Percentiles rank a stretch among this genome's conserved stretches.
Conservation (phyloP, 2,888 invertebrate species). For the Dione juno region DNA sequence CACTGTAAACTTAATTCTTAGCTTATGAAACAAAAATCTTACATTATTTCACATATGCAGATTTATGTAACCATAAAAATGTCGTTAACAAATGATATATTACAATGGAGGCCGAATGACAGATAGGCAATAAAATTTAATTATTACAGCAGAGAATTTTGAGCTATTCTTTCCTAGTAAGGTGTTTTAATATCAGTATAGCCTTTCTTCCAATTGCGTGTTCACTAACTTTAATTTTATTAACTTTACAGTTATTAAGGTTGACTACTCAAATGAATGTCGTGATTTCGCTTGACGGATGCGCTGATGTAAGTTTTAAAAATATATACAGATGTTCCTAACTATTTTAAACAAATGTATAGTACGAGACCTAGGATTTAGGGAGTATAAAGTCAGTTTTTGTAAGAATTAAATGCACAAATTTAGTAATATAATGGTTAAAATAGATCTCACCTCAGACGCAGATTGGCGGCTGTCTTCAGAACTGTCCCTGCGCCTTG, state of each 20-base stretch:
- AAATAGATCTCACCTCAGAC: slow-evolving; percentile 67
- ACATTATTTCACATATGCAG: neutral
- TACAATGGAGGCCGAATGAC: neutral
- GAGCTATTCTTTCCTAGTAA: neutral
- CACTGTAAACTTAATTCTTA: neutral
- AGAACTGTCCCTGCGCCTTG: slow-evolving; percentile 61
- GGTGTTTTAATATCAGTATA: neutral
- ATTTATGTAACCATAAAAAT: slow-evolving; percentile 3
- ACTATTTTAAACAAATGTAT: too few relatives aligned
- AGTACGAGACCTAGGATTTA: too few relatives aligned
- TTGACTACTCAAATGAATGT: too few relatives aligned
- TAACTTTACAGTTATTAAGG: neutral
- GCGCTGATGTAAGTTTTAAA: too few relatives aligned
- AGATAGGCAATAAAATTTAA: slow-evolving; percentile 8
- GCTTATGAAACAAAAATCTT: neutral
- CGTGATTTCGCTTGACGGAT: too few relatives aligned
- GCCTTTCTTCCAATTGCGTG: too few relatives aligned
- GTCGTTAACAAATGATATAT: slow-evolving; percentile 15
- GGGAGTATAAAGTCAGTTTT: too few relatives aligned
- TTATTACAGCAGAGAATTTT: slow-evolving; percentile 1
- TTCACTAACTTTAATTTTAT: too few relatives aligned
- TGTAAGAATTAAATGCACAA: too few relatives aligned
- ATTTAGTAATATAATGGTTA: too few relatives aligned
- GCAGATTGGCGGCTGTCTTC: slow-evolving; percentile 76
- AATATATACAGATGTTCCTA: too few relatives aligned